Percentiles rank a stretch among this genome's conserved stretches.
These are phyloP conservation scores for Cylindroiulus punctatus DNA, from an alignment of 2,888 invertebrate species.

Conservation along the genomic window DNA sequence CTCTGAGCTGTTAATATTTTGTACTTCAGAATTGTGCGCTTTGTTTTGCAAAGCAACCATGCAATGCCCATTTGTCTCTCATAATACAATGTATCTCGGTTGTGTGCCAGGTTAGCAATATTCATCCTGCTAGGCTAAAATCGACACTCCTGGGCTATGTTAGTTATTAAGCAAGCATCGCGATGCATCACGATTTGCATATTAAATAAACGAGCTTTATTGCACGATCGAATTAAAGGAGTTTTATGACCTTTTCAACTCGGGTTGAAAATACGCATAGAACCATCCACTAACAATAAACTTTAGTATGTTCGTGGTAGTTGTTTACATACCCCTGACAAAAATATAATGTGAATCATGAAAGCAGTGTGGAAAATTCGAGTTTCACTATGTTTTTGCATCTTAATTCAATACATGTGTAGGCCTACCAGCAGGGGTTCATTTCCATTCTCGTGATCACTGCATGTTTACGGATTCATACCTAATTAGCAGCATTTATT, in stretches of 20 bases:
- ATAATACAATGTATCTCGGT: neutral
- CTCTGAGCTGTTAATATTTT: neutral
- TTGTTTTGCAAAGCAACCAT: neutral
- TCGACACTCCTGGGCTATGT: neutral
- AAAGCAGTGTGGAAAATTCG: no score
- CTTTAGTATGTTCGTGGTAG: no score
- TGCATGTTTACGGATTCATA: neutral
- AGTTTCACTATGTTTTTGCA: no score
- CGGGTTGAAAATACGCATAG: no score
- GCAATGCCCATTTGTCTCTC: constrained; percentile 6
- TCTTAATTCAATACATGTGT: no score
- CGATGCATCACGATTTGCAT: neutral
- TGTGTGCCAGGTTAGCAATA: neutral
- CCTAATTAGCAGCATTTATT: constrained; percentile 29
- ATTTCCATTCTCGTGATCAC: neutral
- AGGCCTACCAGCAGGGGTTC: neutral
- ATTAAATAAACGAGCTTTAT: neutral
- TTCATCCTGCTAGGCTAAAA: no score
- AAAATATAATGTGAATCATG: no score
- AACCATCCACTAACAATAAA: no score
- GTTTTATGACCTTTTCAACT: no score
- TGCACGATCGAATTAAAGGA: neutral
- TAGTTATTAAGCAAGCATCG: neutral
- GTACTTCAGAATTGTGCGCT: neutral
- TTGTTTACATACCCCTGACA: no score